These are phyloP conservation scores for Drosophila anomelani DNA, from an alignment of 2,888 invertebrate genomes.

Conservation along the genomic window DNA sequence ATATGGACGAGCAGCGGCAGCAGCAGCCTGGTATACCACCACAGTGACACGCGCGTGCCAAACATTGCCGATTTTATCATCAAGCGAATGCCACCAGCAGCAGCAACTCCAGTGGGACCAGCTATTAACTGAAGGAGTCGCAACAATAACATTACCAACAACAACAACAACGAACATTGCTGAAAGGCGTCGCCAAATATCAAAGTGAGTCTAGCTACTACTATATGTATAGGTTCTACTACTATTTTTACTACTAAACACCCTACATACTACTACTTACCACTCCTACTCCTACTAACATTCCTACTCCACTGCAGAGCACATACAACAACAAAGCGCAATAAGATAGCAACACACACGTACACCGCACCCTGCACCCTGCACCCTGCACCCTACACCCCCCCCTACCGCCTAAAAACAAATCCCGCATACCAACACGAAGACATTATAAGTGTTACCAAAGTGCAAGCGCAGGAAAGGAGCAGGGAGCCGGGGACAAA, in stretches of 20 bases:
- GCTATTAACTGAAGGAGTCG: constrained; percentile 44
- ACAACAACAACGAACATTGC: constrained; percentile 57
- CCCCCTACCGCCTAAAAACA: constrained; percentile 1
- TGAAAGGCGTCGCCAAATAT: constrained; percentile 60
- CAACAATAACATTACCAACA: constrained; percentile 27
- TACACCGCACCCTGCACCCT: background rate
- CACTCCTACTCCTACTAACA: constrained; percentile 2
- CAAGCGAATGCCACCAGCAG: constrained; percentile 43
- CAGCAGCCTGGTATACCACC: constrained; percentile 36
- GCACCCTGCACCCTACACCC: background rate
- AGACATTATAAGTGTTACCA: constrained; percentile 39
- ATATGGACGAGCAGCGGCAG: constrained; percentile 69
- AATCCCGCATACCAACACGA: constrained; percentile 37
- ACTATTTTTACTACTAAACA: constrained; percentile 8
- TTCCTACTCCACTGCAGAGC: constrained; percentile 3
- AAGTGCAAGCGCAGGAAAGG: constrained; percentile 24
- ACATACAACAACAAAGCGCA: constrained; percentile 16
- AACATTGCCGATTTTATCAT: constrained; percentile 69
- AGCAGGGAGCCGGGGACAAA: background rate
- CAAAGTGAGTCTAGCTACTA: constrained; percentile 55
- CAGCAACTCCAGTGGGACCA: constrained; percentile 34
- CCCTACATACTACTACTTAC: constrained; percentile 14
- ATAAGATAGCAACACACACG: constrained; percentile 15
- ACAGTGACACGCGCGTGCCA: constrained; percentile 74
- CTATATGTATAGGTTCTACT: background rate